A percentile compares a stretch with the other conserved stretches of the same genome.
These are phyloP conservation scores for Graptemys geographica DNA, from an alignment of 2,797 vertebrate genomes.

Conservation along the genomic window DNA sequence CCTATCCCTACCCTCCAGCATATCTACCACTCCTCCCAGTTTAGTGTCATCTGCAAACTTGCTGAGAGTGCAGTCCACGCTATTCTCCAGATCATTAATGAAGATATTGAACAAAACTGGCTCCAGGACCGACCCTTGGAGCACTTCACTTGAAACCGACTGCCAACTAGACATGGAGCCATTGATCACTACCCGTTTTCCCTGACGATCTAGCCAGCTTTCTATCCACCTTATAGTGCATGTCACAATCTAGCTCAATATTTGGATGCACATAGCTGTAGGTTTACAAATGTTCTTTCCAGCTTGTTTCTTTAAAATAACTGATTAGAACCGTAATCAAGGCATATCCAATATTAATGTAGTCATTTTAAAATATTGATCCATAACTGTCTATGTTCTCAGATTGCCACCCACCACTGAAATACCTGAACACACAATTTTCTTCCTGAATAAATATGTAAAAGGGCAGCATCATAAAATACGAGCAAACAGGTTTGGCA, in stretches of 20 bases:
- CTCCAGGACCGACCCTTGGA: too few species aligned
- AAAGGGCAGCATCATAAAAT: neutral
- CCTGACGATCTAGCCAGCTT: too few species aligned
- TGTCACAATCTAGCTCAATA: neutral
- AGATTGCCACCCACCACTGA: neutral
- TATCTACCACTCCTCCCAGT: too few species aligned
- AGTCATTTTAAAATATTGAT: neutral
- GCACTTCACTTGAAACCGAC: too few species aligned
- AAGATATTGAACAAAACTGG: too few species aligned
- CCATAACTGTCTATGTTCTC: neutral
- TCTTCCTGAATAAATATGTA: neutral
- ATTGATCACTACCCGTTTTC: too few species aligned
- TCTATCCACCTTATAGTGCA: too few species aligned
- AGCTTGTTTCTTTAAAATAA: neutral
- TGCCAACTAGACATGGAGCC: too few species aligned
- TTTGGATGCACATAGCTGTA: neutral
- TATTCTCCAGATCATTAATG: too few species aligned
- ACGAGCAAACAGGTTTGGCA: fast-evolving
- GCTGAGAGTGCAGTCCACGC: too few species aligned
- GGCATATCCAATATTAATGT: neutral
- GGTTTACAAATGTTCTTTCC: neutral
- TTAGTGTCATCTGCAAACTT: too few species aligned
- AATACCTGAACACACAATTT: neutral
- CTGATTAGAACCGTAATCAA: neutral
- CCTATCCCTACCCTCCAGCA: too few species aligned